Conservation (phyloP, 2,113 vertebrate genomes). For the Oreochromis niloticus region DNA sequence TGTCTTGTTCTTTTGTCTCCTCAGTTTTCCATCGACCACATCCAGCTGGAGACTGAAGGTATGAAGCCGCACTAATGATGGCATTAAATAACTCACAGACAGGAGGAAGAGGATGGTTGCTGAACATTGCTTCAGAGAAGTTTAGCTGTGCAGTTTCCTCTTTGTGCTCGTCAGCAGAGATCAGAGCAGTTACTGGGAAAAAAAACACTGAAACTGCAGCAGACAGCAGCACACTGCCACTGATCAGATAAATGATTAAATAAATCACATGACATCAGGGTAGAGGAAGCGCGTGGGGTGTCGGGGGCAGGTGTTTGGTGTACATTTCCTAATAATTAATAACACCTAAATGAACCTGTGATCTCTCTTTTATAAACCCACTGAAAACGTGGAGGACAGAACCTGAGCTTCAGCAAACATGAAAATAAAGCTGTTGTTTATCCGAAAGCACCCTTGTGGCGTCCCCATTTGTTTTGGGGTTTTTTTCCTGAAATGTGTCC, state of each 20-base stretch:
- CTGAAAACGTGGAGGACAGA: neutral
- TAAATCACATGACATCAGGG: neutral
- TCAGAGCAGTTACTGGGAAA: neutral
- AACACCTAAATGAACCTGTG: neutral
- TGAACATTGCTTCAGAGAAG: neutral
- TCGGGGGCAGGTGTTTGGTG: neutral
- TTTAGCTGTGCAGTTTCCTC: neutral
- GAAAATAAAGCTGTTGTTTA: neutral
- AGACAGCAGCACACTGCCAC: neutral
- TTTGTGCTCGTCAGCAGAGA: neutral
- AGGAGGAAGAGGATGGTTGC: neutral
- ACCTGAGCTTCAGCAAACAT: neutral
- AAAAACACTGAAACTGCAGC: neutral
- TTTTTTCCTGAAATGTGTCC: neutral
- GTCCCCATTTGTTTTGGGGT: neutral
- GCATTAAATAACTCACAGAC: neutral
- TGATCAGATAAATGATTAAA: neutral
- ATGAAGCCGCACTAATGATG: neutral
- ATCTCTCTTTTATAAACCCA: neutral
- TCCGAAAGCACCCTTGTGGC: neutral
- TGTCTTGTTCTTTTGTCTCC: conserved; percentile 10
- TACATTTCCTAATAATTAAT: neutral
- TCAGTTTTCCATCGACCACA: conserved; percentile 88
- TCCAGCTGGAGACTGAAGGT: conserved; percentile 90
- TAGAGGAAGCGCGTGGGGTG: neutral